Percentiles rank a stretch among this genome's conserved stretches.
Evolutionary conservation across 1,140 invertebrate species (phyloP).

Genomic region (Leucophenga varia): DNA sequence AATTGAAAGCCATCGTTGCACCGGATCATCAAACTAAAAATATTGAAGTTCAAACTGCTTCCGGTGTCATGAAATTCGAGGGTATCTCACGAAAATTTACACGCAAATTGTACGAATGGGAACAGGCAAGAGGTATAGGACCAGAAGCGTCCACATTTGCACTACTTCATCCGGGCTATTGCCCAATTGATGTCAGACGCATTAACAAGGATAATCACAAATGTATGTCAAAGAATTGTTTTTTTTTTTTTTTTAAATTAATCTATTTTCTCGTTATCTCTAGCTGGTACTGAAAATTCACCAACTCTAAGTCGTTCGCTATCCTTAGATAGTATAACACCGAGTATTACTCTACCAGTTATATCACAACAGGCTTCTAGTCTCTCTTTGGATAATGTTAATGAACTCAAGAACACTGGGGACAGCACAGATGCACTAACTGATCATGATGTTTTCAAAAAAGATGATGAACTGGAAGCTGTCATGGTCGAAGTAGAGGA

Average conservation of each 20-base stretch:
- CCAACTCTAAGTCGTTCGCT: constrained; percentile 65
- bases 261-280: too few species aligned
- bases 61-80: constrained; percentile 78
- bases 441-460: constrained; percentile 55
- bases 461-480: constrained; percentile 63
- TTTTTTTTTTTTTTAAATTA: neutral
- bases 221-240: constrained; percentile 16
- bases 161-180: constrained; percentile 65
- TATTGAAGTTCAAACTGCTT: constrained; percentile 76
- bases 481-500: constrained; percentile 71
- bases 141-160: constrained; percentile 81
- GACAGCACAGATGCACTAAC: constrained; percentile 48
- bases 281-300: constrained; percentile 35
- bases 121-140: constrained; percentile 77
- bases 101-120: constrained; percentile 87
- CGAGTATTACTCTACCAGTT: constrained; percentile 56
- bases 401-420: constrained; percentile 59
- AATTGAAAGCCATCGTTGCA: constrained; percentile 63
- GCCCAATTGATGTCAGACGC: constrained; percentile 46
- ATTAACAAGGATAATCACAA: constrained; percentile 43
- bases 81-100: constrained; percentile 86
- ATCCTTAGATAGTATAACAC: constrained; percentile 69
- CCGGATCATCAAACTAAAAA: constrained; percentile 64
- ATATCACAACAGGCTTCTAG: constrained; percentile 68
- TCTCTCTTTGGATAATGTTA: constrained; percentile 70